phyloP scores from a whole-genome alignment of 2,888 invertebrate species.

The Athripsodes cinereus region DNA sequence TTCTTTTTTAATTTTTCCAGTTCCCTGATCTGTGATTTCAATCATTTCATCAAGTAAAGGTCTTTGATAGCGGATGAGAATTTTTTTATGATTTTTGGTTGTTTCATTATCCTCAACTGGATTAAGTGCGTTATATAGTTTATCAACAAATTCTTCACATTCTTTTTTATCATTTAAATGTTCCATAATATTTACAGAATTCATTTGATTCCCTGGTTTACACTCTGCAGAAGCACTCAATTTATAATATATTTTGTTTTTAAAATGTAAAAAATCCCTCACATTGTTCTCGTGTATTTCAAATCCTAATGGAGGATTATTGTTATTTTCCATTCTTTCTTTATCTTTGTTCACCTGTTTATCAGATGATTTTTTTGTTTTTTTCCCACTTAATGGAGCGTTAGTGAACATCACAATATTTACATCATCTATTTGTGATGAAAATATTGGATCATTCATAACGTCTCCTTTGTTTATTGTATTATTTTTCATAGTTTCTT shows the following conservation, averaged over 20 bases:
- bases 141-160: neutral
- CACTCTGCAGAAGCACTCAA: too few relatives aligned
- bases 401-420: neutral
- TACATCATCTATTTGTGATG: neutral
- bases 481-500: neutral
- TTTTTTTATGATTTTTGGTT: neutral
- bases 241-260: too few relatives aligned
- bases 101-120: too few relatives aligned
- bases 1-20: neutral
- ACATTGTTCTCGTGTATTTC: neutral
- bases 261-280: neutral
- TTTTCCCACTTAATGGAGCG: neutral
- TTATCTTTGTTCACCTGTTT: neutral
- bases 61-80: neutral
- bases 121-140: too few relatives aligned
- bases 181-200: too few relatives aligned
- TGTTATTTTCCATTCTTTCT: neutral
- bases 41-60: neutral
- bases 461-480: too few relatives aligned
- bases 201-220: too few relatives aligned
- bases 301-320: too few relatives aligned
- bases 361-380: neutral
- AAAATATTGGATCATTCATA: neutral
- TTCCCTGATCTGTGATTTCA: neutral
- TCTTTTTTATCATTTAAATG: neutral